Percentiles rank a stretch among this genome's conserved stretches.
These are phyloP conservation scores for Dascillus cervinus DNA, from an alignment of 2,888 invertebrate genomes.

Conservation along the genomic window DNA sequence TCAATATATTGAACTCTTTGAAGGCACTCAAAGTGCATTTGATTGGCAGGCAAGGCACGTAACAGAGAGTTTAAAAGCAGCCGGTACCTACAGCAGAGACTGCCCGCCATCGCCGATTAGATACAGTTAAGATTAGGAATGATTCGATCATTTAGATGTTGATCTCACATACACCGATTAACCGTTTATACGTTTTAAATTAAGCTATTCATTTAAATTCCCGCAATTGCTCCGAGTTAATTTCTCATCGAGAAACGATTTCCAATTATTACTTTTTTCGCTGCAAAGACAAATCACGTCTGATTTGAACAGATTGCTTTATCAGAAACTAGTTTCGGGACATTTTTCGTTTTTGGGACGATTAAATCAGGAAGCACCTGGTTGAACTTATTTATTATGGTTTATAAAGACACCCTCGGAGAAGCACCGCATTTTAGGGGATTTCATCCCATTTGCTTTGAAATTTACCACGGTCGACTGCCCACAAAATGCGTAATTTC, in stretches of 20 bases:
- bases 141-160: slow-evolving; percentile 16
- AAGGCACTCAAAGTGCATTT: slow-evolving; percentile 24
- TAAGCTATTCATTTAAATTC: slow-evolving; percentile 5
- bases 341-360: too few relatives aligned
- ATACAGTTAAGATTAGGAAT: slow-evolving; percentile 29
- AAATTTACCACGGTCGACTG: slow-evolving; percentile 20
- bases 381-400: slow-evolving; percentile 23
- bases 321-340: too few relatives aligned
- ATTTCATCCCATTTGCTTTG: slow-evolving; percentile 23
- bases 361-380: slow-evolving; percentile 28
- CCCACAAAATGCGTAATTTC: slow-evolving; percentile 24
- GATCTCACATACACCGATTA: too few relatives aligned
- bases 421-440: slow-evolving; percentile 16
- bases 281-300: too few relatives aligned
- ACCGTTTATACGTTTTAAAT: slow-evolving; percentile 12
- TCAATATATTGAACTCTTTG: slow-evolving; percentile 26
- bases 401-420: slow-evolving; percentile 24
- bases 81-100: slow-evolving; percentile 19
- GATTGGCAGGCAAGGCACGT: slow-evolving; percentile 32
- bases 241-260: too few relatives aligned
- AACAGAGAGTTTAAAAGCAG: slow-evolving; percentile 21
- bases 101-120: slow-evolving; percentile 15
- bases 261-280: too few relatives aligned
- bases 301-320: too few relatives aligned
- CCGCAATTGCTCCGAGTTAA: too few relatives aligned